These are phyloP conservation scores for Mastomys natalensis DNA, from an alignment of 2,113 vertebrate species.

Conservation along the genomic window DNA sequence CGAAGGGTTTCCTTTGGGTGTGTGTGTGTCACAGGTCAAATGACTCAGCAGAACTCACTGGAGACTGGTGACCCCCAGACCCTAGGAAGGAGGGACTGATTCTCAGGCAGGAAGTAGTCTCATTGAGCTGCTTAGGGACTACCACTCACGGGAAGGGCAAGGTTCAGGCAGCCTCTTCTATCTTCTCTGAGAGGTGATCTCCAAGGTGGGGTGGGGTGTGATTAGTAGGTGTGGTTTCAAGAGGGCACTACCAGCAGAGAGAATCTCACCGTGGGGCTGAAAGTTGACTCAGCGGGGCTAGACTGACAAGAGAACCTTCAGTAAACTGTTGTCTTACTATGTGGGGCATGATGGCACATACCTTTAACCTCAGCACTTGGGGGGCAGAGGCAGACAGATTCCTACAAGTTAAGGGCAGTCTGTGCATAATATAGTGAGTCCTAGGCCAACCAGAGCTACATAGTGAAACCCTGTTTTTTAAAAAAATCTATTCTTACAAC, in stretches of 20 bases:
- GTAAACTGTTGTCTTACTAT: neutral
- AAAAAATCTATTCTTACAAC: neutral
- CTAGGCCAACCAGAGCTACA: neutral
- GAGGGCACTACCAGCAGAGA: neutral
- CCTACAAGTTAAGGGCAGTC: neutral
- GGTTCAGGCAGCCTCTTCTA: neutral
- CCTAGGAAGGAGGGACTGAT: conserved; percentile 18
- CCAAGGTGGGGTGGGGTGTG: neutral
- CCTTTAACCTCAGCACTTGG: neutral
- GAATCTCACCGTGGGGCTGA: neutral
- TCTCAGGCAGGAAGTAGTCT: conserved; percentile 13
- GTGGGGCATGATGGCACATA: neutral
- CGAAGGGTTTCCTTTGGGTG: conserved; percentile 58
- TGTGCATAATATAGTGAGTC: neutral
- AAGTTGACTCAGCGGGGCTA: neutral
- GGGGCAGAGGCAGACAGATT: neutral
- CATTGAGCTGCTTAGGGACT: rapidly evolving
- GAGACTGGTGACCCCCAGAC: neutral
- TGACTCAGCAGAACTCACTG: neutral
- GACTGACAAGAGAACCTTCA: neutral
- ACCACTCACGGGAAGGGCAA: neutral
- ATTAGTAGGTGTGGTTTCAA: neutral
- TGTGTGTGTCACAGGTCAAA: conserved; percentile 48
- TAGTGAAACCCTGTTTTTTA: neutral
- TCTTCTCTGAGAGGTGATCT: neutral